Evolutionary conservation across 1,140 invertebrate species (phyloP), one percentile per base, ranked within the genome.

Genomic region (Mesaphorura yosii): DNA sequence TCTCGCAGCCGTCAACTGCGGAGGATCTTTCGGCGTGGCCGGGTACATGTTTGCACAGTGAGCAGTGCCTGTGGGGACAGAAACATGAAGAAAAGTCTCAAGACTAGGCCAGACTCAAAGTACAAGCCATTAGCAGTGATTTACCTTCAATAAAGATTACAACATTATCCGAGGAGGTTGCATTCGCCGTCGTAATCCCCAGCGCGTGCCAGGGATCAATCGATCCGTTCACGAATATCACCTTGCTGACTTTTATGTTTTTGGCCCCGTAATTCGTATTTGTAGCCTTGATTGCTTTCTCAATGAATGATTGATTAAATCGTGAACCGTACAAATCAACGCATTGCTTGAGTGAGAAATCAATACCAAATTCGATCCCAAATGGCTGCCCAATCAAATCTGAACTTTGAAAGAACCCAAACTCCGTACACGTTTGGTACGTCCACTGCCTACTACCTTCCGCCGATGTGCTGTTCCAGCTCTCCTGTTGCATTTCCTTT

Each of bases 201-300:
- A 63, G 42, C 2, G 83, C 83, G 73, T 93, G 88, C 91, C 91
- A 94, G 5, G 90, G 91, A 73, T 95, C 91, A 44, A 92, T 80
- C 1, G 82, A 83, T 47, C 91, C 91, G 67, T 94, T 90, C 28
- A 90, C 82, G 67, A 84, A 91, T 1, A 92, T 78, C 19, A 92
- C 81, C 60, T 84, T 79, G 1, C 73, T 78, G 0, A 81, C 79
- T 31, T 79, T 69, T 20, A 91, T 74, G 48, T 81, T 72, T 1
- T 82, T 69, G 10, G 75, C 87, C 3, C 89, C 89, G 65, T 92
- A 94, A 22, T 81, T 71, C 41, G 71, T 79, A 68, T 92, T 92
- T 0, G 86, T 90, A 55, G 78, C 73, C 1, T 75, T 64, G 2
- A 85, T 77, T 22, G 75, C 79, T 3, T 70, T 64, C 22, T 78